Conservation (phyloP, 2,113 vertebrate genomes). For the Tachycineta bicolor region DNA sequence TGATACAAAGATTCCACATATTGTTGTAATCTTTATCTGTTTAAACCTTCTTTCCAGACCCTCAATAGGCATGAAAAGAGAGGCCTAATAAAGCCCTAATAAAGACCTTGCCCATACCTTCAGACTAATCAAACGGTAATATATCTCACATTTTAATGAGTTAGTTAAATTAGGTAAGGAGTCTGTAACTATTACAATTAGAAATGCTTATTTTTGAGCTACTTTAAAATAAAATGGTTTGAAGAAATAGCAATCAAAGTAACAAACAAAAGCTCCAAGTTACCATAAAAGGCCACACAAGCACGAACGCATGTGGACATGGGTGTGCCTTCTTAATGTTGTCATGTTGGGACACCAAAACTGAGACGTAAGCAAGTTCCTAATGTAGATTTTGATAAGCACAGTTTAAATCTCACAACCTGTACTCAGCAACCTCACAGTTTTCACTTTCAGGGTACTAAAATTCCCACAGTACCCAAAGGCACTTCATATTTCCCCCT, state of each 20-base stretch:
- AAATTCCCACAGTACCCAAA: background rate
- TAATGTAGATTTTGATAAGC: accelerated
- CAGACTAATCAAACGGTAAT: background rate
- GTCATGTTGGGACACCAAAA: background rate
- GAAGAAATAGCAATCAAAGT: background rate
- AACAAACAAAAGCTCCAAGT: background rate
- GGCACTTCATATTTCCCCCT: background rate
- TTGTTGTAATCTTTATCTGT: background rate
- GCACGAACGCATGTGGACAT: too few species aligned
- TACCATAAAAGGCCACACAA: background rate
- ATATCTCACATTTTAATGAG: background rate
- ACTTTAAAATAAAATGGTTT: background rate
- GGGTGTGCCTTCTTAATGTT: accelerated
- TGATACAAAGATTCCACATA: background rate
- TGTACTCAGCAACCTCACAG: background rate
- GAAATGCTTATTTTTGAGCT: background rate
- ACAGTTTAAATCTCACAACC: background rate
- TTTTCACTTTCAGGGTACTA: background rate
- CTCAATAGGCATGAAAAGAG: background rate
- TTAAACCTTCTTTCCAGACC: background rate
- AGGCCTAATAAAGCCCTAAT: background rate
- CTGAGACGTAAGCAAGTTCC: accelerated
- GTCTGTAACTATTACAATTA: background rate
- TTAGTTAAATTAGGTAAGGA: background rate
- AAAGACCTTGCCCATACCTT: background rate